These are phyloP conservation scores for Gnathonemus longibarbis DNA, from an alignment of 2,113 vertebrate genomes.

Conservation along the genomic window DNA sequence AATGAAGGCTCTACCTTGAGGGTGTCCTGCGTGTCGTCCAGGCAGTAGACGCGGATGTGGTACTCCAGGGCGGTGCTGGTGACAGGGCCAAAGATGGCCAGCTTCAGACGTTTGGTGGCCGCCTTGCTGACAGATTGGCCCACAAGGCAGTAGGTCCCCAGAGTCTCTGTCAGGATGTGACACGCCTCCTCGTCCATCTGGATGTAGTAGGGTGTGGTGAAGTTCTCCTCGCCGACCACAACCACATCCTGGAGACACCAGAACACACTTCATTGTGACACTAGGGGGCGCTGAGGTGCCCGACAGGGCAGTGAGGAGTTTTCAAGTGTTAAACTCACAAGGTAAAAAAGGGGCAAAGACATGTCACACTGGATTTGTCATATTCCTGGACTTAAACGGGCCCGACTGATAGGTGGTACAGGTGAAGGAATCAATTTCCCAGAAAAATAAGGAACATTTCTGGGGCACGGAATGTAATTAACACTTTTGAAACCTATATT, in stretches of 20 bases:
- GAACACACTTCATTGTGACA: background rate
- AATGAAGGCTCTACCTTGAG: conserved; percentile 68
- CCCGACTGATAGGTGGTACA: background rate
- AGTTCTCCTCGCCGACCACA: conserved; percentile 85
- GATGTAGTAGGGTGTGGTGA: conserved; percentile 88
- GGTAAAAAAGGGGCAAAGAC: background rate
- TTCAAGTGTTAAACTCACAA: background rate
- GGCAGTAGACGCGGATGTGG: conserved; percentile 84
- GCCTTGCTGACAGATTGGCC: conserved; percentile 81
- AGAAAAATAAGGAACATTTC: background rate
- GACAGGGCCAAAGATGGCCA: conserved; percentile 82
- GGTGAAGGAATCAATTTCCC: conserved; percentile 5
- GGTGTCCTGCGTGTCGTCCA: conserved; percentile 85
- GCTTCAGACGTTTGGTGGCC: conserved; percentile 81
- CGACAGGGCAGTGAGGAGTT: background rate
- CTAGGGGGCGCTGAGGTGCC: background rate
- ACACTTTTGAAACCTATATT: background rate
- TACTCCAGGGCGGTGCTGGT: conserved; percentile 83
- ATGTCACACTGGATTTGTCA: background rate
- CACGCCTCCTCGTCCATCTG: conserved; percentile 86
- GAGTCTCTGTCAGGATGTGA: conserved; percentile 84
- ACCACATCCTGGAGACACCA: conserved; percentile 72
- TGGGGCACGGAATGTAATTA: background rate
- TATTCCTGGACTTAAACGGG: background rate
- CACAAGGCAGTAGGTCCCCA: conserved; percentile 81